These are phyloP conservation scores for Danio choprae DNA, from an alignment of 2,797 vertebrate species.

Conservation along the genomic window DNA sequence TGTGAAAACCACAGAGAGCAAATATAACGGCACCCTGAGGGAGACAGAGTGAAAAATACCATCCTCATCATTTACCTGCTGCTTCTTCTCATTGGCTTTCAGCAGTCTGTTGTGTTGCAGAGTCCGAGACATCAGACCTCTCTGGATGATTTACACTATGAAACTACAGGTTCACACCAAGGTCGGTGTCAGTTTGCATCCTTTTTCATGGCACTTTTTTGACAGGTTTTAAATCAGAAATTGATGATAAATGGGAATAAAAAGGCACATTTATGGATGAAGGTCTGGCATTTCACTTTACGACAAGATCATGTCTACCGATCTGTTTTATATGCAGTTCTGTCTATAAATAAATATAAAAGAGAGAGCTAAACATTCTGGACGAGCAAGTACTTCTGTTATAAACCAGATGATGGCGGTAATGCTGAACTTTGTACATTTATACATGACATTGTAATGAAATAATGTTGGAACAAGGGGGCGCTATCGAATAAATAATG, in stretches of 20 bases:
- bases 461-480: conserved; percentile 40
- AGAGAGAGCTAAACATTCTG: background rate
- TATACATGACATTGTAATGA: background rate
- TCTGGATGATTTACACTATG: background rate
- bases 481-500: conserved; percentile 45
- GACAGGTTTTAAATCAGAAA: background rate
- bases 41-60: background rate
- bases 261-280: background rate
- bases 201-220: background rate
- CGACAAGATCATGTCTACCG: background rate
- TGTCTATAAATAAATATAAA: background rate
- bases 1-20: conserved; percentile 19
- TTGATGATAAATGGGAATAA: background rate
- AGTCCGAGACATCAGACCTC: background rate
- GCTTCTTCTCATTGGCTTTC: background rate
- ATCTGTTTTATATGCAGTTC: background rate
- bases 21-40: background rate
- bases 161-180: background rate
- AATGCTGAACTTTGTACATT: background rate
- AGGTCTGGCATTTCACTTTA: background rate
- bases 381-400: background rate
- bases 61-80: conserved; percentile 22
- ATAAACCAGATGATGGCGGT: background rate
- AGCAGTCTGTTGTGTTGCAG: background rate
- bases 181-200: background rate